Base-by-base conservation (phyloP, 1,140 invertebrate species). In the Bilobella aurantiaca region DNA sequence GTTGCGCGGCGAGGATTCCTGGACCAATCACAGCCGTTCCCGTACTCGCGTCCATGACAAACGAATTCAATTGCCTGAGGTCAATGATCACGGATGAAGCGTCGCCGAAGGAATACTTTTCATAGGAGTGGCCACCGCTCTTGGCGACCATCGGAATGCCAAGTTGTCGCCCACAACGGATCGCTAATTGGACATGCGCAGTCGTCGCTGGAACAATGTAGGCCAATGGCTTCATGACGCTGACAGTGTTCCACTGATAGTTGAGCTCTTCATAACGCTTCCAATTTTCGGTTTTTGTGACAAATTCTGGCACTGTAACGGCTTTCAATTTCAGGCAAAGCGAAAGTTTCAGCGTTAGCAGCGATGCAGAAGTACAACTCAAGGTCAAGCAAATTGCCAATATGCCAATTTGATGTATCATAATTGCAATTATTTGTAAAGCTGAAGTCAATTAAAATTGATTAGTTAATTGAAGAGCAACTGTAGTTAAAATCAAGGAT, bases 61-160 rank as follows among this genome's bases (percentile, higher is more conserved):
- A 18, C 12, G 8, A 21, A 12, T 32, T 59, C 58, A 59, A 29
- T 18, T 32, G 14, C 12, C 23, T 14, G 3, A 59, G 8, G 27
- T 59, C 58, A 3, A 59, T 3, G 28, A 30, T 32, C 3, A 59
- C 3, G 14, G 58, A 59, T 12, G 25, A 5, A 12, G 58, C 25
- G 23, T 14, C 28, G 8, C 58, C 58, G 28, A 8, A 59, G 27
- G 8, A 8, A 8, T 21, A 27, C 12, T 25, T 25, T 23, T 12
- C 27, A 32, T 27, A 59, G 8, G 58, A 59, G 28, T 59, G 58
- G 3, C 58, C 58, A 29, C 58, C 58, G 28, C 58, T 59, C 8
- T 32, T 59, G 14, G 58, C 14, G 14, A 59, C 28, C 3, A 25
- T 5, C 18, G 3, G 58, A 8, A 59, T 8, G 8, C 28, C 28